Conservation (phyloP, 2,797 vertebrate genomes). For the Coregonus suidteri region DNA sequence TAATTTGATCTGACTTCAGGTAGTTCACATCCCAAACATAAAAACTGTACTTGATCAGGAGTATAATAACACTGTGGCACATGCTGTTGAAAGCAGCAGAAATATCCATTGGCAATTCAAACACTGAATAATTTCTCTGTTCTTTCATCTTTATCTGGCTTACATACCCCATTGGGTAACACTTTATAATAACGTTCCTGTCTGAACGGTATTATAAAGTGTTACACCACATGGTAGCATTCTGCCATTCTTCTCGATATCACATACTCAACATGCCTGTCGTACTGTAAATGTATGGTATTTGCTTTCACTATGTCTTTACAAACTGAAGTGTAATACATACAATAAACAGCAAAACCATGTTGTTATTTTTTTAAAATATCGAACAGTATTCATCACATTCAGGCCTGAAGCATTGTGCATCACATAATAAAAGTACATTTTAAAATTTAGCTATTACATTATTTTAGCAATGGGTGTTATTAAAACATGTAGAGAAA, state of each 20-base stretch:
- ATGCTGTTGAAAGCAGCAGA: constrained; percentile 50
- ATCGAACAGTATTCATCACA: background rate
- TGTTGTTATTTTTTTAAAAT: too few relatives aligned
- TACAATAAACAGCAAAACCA: background rate
- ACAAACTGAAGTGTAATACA: background rate
- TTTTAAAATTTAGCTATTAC: background rate
- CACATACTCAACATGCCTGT: background rate
- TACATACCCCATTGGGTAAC: background rate
- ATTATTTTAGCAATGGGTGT: background rate
- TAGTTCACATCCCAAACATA: constrained; percentile 64
- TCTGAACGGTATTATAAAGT: too few relatives aligned
- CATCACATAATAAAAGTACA: background rate
- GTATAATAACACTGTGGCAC: constrained; percentile 45
- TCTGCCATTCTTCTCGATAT: background rate
- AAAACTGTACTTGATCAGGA: constrained; percentile 51
- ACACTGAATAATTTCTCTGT: background rate
- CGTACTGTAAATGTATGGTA: background rate
- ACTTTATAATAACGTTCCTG: background rate
- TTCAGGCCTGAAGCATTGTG: background rate
- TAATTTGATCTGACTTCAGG: constrained; percentile 46
- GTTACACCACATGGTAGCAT: background rate
- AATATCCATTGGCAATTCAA: constrained; percentile 35
- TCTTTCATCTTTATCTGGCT: background rate
- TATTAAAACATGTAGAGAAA: background rate
- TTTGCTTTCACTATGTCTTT: background rate